Evolutionary conservation across 2,888 invertebrate species (phyloP).

Genomic region (Papilio gigon): DNA sequence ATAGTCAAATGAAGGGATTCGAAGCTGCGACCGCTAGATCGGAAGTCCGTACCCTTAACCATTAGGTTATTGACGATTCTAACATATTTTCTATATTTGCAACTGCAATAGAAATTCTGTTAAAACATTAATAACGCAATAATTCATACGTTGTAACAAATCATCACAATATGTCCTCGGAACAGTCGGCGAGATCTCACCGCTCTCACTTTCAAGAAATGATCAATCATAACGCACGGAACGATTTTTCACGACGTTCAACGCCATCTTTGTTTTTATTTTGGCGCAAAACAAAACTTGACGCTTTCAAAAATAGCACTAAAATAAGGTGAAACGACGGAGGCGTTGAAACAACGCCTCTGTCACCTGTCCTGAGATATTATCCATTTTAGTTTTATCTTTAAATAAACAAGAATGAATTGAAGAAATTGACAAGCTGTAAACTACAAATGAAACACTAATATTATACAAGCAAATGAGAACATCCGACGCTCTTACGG

Average conservation of each 20-base stretch:
- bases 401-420: conserved; percentile 8
- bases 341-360: conserved; percentile 65
- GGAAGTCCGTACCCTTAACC: too few relatives aligned
- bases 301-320: conserved; percentile 68
- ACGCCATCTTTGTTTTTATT: conserved; percentile 73
- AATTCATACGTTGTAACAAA: conserved; percentile 71
- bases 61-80: too few relatives aligned
- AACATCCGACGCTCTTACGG: too few relatives aligned
- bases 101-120: conserved; percentile 34
- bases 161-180: conserved; percentile 72
- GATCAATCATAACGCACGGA: conserved; percentile 78
- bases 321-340: conserved; percentile 63
- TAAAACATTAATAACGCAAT: conserved; percentile 57
- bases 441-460: too few relatives aligned
- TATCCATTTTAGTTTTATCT: background rate
- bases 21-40: too few relatives aligned
- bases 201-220: conserved; percentile 72
- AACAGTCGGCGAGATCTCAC: conserved; percentile 52
- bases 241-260: conserved; percentile 76
- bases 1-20: too few relatives aligned
- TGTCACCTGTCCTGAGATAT: conserved; percentile 63
- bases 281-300: conserved; percentile 66
- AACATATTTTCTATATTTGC: background rate
- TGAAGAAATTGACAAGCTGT: background rate
- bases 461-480: too few relatives aligned